Evolutionary conservation across 2,888 invertebrate species (phyloP), one percentile per base, ranked within the genome.

Genomic region (Bombylius major): DNA sequence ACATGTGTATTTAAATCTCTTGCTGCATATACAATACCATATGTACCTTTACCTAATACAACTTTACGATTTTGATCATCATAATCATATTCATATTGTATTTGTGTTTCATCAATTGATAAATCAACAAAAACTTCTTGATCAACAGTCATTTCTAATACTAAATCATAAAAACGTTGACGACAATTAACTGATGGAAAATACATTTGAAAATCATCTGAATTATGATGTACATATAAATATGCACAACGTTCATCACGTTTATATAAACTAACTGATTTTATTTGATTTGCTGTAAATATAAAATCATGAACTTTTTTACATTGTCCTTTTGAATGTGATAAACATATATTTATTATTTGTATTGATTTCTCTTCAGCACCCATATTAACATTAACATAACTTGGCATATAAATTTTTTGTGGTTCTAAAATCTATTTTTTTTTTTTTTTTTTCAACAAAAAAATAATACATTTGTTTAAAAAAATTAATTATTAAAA

Each of bases 121-220:
- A 86, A 80, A 69, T 89, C 89, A 51, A 90, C 73, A 72, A 75
- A 90, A 80, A 48, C 87, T 82, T 66, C 90, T 70, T 91, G 89
- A 70, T 93, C 89, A 3, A 87, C 87, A 0, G 94, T 93, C 76
- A 97, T 81, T 70, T 93, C 88, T 32, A 89, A 78, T 54, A 97
- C 82, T 49, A 91, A 76, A 64, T 90, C 87, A 71, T 91, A 89
- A 66, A 96, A 86, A 58, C 86, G 80, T 69, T 90, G 85, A 58
- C 90, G 81, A 70, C 89, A 91, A 49, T 82, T 80, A 61, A 87
- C 84, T 3, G 97, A 96, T 2, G 99, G 95, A 65, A 99, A 87
- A 74, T 88, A 96, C 76, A 99, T 93, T 82, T 98, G 97, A 77
- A 99, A 99, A 76, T 98, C 97, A 68, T 97, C 96, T 0, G 96